Evolutionary conservation across 2,888 invertebrate genomes (phyloP).

Genomic region (Cybosia mesomella): DNA sequence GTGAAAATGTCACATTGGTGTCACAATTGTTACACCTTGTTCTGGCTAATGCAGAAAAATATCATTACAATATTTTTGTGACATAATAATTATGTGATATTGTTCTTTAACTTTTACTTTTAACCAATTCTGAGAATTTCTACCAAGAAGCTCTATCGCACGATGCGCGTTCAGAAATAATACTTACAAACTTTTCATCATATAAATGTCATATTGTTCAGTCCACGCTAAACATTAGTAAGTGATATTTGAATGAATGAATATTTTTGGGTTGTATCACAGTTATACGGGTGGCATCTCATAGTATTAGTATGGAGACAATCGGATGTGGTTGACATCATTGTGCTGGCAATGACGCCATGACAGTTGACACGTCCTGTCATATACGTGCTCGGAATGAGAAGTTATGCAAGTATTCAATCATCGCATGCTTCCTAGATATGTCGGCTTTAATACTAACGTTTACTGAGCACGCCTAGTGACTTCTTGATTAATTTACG

Average conservation of each 20-base stretch:
- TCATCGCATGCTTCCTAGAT: slow-evolving; percentile 59
- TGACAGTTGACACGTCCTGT: slow-evolving; percentile 76
- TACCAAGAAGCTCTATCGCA: background rate
- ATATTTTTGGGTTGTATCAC: slow-evolving; percentile 58
- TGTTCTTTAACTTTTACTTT: too few relatives aligned
- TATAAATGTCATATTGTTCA: slow-evolving; percentile 70
- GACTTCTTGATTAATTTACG: slow-evolving; percentile 16
- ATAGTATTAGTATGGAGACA: slow-evolving; percentile 73
- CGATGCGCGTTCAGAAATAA: background rate
- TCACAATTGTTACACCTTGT: too few relatives aligned
- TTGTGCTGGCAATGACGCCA: slow-evolving; percentile 62
- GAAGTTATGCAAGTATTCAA: slow-evolving; percentile 45
- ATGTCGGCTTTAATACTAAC: slow-evolving; percentile 39
- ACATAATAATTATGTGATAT: too few relatives aligned
- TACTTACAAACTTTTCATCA: too few relatives aligned
- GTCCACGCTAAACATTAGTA: slow-evolving; percentile 65
- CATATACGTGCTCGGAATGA: slow-evolving; percentile 71
- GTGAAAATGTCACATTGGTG: too few relatives aligned
- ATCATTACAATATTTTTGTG: too few relatives aligned
- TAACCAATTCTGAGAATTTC: background rate
- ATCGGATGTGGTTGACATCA: slow-evolving; percentile 76
- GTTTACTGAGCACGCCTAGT: slow-evolving; percentile 16
- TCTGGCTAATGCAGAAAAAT: too few relatives aligned
- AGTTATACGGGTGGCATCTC: slow-evolving; percentile 67
- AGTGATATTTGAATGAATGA: slow-evolving; percentile 66